Percentiles rank a stretch among this genome's conserved stretches.
Evolutionary conservation across 2,888 invertebrate genomes (phyloP).

Genomic region (Pediacus dermestoides): DNA sequence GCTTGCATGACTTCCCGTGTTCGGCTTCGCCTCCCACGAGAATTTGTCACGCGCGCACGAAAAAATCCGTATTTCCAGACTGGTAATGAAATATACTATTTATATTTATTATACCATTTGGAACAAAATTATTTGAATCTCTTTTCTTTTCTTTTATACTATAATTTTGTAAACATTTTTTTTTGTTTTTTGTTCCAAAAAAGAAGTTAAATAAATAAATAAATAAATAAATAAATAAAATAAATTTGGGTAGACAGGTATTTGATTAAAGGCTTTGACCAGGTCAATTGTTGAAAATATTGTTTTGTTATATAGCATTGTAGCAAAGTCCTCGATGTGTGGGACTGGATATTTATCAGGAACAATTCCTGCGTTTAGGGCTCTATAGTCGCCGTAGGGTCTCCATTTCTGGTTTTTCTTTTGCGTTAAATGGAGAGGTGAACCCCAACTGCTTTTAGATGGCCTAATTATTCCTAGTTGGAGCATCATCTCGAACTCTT

Average conservation of each 20-base stretch:
- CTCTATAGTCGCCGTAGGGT: conserved; percentile 39
- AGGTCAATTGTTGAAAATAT: conserved; percentile 34
- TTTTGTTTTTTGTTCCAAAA: no score
- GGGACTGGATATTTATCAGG: conserved; percentile 35
- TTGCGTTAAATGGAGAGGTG: conserved; percentile 37
- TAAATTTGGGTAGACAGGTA: not conserved
- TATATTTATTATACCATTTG: no score
- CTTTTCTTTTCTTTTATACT: no score
- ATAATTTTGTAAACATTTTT: no score
- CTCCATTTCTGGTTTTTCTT: conserved; percentile 34
- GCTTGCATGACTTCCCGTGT: no score
- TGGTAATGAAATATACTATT: no score
- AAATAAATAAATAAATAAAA: no score
- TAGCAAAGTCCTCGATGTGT: conserved; percentile 37
- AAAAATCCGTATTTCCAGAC: no score
- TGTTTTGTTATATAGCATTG: conserved; percentile 26
- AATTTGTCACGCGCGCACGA: no score
- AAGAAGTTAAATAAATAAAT: no score
- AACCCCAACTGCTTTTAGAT: conserved; percentile 34
- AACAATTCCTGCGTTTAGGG: conserved; percentile 31
- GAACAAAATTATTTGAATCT: no score
- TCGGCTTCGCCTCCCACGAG: no score
- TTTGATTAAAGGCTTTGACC: not conserved
- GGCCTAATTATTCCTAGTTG: conserved; percentile 27
- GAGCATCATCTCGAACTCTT: conserved; percentile 33